Percentiles rank a stretch among this genome's conserved stretches.
These are phyloP conservation scores for Pachypsylla venusta DNA, from an alignment of 1,140 invertebrate species.

Conservation along the genomic window DNA sequence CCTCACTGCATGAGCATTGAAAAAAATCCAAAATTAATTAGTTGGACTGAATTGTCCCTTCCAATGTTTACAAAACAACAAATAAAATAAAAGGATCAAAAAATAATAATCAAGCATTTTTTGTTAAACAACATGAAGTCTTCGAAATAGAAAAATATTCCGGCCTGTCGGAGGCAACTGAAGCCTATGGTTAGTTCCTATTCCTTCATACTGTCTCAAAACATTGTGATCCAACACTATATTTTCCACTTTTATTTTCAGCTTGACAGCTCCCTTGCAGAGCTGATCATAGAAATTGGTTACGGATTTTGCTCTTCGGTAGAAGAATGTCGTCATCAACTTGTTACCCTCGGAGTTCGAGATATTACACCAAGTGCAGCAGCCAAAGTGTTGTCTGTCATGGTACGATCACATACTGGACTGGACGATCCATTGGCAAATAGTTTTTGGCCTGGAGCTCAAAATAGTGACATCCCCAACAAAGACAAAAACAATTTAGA, in stretches of 20 bases:
- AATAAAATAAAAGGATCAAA: no score
- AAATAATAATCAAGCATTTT: no score
- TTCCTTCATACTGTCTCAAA: no score
- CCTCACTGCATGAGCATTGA: no score
- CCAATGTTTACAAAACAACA: no score
- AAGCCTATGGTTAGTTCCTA: no score
- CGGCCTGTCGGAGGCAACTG: no score
- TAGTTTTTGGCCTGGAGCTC: constrained; percentile 17
- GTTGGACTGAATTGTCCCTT: no score
- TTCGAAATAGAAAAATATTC: no score
- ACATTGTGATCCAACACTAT: no score
- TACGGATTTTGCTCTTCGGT: constrained; percentile 71
- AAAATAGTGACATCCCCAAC: constrained; percentile 10
- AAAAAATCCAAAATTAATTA: no score
- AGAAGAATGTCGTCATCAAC: constrained; percentile 74
- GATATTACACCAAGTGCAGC: constrained; percentile 66
- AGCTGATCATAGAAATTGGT: constrained; percentile 78
- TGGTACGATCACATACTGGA: constrained; percentile 65
- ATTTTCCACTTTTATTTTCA: constrained; percentile 18
- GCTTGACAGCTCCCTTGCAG: constrained; percentile 55
- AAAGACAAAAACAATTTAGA: constrained; percentile 18
- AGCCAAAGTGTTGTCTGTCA: constrained; percentile 67
- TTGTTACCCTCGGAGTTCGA: constrained; percentile 54
- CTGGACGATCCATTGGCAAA: constrained; percentile 39
- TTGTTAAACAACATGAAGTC: no score